Conservation (phyloP, 2,113 vertebrate genomes). For the Gallinago paraguaiae region DNA sequence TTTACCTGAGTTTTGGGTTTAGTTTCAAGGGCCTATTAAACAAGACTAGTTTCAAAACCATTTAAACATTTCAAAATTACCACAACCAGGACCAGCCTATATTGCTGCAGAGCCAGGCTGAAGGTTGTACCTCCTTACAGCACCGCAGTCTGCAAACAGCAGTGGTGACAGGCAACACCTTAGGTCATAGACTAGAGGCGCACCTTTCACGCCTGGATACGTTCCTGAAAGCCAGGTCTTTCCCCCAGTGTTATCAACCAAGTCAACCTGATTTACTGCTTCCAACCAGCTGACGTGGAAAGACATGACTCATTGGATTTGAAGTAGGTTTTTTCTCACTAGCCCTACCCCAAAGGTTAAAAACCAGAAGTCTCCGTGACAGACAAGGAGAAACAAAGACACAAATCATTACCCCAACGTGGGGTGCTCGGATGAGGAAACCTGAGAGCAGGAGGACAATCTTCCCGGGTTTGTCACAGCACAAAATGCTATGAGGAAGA, state of each 20-base stretch:
- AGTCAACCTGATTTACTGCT: background rate
- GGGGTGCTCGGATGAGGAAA: background rate
- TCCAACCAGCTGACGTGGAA: background rate
- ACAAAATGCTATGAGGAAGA: background rate
- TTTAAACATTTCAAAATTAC: conserved; percentile 42
- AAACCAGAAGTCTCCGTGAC: background rate
- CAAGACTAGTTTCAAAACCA: conserved; percentile 42
- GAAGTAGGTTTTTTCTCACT: background rate
- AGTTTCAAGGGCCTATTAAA: conserved; percentile 68
- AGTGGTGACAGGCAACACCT: background rate
- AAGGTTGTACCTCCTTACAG: background rate
- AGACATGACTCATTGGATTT: background rate
- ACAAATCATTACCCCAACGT: background rate
- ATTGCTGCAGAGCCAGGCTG: background rate
- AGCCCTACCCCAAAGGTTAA: background rate
- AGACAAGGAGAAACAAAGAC: background rate
- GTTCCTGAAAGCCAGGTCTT: background rate
- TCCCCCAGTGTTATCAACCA: background rate
- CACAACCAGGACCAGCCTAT: conserved; percentile 64
- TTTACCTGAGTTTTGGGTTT: conserved; percentile 58
- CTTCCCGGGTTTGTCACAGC: background rate
- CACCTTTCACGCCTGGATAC: background rate
- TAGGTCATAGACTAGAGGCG: background rate
- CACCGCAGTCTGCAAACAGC: background rate
- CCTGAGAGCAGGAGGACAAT: background rate